Base-by-base conservation (phyloP, 2,888 invertebrate genomes). In the Hololepta plana region DNA sequence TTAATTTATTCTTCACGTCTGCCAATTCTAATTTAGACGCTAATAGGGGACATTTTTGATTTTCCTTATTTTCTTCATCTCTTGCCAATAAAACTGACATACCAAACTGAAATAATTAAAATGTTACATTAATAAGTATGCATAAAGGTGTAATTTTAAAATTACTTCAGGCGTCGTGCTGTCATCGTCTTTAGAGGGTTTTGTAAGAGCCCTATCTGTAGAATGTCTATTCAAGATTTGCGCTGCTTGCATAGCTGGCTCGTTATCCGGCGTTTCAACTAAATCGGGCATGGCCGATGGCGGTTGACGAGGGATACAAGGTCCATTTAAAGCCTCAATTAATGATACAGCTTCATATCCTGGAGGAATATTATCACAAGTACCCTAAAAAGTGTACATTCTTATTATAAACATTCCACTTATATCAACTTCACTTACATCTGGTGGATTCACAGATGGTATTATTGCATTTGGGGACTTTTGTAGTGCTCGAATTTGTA, bases 271-370 rank as follows among this genome's bases (percentile, higher is more conserved):
- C 7, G 64, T 62, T 32, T 63, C 64, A 2, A 62, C 60, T 15
- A 56, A 31, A 37, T 57, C 56, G 4, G 56, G 53, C 43, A 55
- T 47, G 4, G 55, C 54, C 3, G 57, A 45, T 6, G 55, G 51
- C 5, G 53, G 51, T 29, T 50, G 49, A 6, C 64, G 60, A 26
- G 65, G 63, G 16, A 62, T 59, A 41, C 69, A 76, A 4, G 90
- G 91, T 0, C 95, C 95, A 59, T 95, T 95, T 27, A 95, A 61
- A 3, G 95, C 95, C 59, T 95, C 95, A 38, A 95, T 81, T 27
- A 95, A 62, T 0, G 93, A 84, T 27, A 95, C 84, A 14, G 88
- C 77, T 59, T 91, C 85, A 55, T 90, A 95, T 1, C 93, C 93
- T 0, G 79, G 67, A 7, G 91, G 93, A 43, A 91, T 81, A 48